Evolutionary conservation across 2,888 invertebrate genomes (phyloP), one percentile per base, ranked within the genome.

Genomic region (Epirrhoe alternata): DNA sequence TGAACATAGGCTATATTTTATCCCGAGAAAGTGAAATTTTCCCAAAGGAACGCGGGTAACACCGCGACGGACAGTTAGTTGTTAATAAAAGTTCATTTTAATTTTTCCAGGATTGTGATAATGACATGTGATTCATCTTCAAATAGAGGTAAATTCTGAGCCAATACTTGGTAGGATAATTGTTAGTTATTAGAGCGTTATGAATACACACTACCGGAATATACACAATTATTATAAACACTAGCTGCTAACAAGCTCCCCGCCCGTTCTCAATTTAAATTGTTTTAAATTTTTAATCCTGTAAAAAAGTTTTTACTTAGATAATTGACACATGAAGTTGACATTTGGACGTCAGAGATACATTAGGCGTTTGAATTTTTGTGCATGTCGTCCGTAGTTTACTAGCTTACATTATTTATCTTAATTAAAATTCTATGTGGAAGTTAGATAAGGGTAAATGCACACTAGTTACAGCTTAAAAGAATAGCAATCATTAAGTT

Each of bases 271-370:
- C 8, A 54, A 59, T 58, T 59, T 35, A 59, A 64, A 58, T 49
- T 58, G 49, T 42, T 54, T 59, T 50, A 53, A 47, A 47, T n/a
- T 12, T 58, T 54, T 38, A 31, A 17, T 35, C 10, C 12, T 4
- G 14, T 30, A 24, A 55, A 7, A 38, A 50, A 49, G n/a, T n/a
- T n/a, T n/a, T n/a, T n/a, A 24, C 35, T 30, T 50, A 30, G 38
- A n/a, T 54, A 58, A 64, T 59, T 64, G 58, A 52, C 58, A 64
- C 30, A 49, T 59, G 64, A 54, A 58, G 38, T 49, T 64, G 64
- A 54, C 64, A 47, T 38, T 64, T 47, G 47, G 16, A 35, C 35
- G 8, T 35, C 35, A 35, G 35, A 42, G 38, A 42, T 42, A 10
- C 12, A 42, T 42, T 42, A 12, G 38, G 1, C 38, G 12, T 0